Conservation (phyloP, 2,797 vertebrate species). For the Urophycis tenuis region DNA sequence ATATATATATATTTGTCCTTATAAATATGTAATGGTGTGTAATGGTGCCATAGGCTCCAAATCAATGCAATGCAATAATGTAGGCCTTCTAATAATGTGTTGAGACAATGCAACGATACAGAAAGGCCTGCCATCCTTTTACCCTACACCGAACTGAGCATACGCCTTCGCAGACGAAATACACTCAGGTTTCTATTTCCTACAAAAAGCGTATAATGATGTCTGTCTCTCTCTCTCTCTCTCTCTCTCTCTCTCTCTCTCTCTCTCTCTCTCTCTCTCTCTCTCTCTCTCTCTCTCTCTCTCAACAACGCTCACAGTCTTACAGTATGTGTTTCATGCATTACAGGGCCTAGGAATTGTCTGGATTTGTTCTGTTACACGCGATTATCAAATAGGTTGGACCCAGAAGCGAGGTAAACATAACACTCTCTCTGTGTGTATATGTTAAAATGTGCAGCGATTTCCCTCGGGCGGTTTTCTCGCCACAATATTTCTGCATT, state of each 20-base stretch:
- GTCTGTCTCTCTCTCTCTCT: background rate
- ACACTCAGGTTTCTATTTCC: background rate
- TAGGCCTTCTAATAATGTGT: background rate
- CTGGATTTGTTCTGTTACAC: background rate
- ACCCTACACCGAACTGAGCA: background rate
- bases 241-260: background rate
- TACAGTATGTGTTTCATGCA: background rate
- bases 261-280: background rate
- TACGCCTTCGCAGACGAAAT: background rate
- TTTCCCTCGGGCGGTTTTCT: conserved; percentile 33
- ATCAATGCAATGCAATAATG: background rate
- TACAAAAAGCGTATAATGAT: background rate
- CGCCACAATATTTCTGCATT: conserved; percentile 48
- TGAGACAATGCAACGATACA: background rate
- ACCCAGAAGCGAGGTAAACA: background rate
- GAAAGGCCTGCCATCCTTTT: background rate
- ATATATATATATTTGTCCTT: background rate
- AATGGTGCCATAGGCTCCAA: background rate
- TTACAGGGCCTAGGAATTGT: background rate
- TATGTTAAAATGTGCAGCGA: conserved; percentile 33
- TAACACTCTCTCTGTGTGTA: background rate
- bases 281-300: background rate
- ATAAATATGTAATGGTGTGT: background rate
- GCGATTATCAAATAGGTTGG: background rate
- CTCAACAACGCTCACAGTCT: background rate